Conservation (phyloP, 2,797 vertebrate genomes). For the Helostoma temminkii region DNA sequence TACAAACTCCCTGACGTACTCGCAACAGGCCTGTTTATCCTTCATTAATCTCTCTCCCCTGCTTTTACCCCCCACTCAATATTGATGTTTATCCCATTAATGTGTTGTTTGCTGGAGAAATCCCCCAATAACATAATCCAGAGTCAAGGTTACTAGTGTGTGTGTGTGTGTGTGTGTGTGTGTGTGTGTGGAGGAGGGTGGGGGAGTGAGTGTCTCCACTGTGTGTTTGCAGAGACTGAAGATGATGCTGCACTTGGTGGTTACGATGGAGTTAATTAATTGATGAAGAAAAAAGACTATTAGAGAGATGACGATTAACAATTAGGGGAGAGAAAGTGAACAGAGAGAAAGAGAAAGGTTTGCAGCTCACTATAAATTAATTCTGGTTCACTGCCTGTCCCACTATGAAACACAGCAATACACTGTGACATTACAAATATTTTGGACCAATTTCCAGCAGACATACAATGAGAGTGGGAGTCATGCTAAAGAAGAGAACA, state of each 20-base stretch:
- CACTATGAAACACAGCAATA: too few relatives aligned
- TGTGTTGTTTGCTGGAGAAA: constrained; percentile 51
- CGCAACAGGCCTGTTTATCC: constrained; percentile 62
- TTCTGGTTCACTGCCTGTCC: too few relatives aligned
- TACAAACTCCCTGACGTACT: constrained; percentile 54
- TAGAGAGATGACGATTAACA: not conserved
- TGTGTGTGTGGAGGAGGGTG: not conserved
- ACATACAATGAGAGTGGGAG: too few relatives aligned
- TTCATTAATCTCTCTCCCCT: constrained; percentile 66
- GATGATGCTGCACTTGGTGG: not conserved
- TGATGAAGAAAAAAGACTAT: constrained; percentile 24
- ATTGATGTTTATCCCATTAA: constrained; percentile 57
- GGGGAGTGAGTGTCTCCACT: not conserved
- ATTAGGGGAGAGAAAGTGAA: not conserved
- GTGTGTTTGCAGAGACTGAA: not conserved
- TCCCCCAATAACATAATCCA: constrained; percentile 53
- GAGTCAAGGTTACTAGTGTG: constrained; percentile 33
- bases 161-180: constrained; percentile 14
- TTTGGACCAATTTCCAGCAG: too few relatives aligned
- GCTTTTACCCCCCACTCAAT: constrained; percentile 53
- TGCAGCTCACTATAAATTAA: not conserved
- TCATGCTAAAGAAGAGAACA: too few relatives aligned
- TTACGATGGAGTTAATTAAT: constrained; percentile 41
- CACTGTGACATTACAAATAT: too few relatives aligned
- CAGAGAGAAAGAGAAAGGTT: not conserved